Percentiles rank a stretch among this genome's conserved stretches.
phyloP scores from a whole-genome alignment of 2,797 vertebrate genomes.

The Hyperoplus lanceolatus region DNA sequence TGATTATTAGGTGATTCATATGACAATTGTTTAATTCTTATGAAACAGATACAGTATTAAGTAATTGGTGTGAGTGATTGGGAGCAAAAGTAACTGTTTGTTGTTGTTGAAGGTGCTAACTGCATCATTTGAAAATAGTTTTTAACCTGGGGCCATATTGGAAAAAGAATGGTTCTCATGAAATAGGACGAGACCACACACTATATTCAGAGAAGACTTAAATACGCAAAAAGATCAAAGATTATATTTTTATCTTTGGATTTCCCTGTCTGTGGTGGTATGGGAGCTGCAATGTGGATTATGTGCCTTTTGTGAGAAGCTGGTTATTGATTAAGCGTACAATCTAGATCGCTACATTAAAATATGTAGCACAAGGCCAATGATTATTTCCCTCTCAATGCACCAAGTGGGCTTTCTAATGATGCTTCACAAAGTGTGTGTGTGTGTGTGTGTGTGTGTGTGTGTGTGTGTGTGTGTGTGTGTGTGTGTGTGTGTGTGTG shows the following conservation, averaged over 20 bases:
- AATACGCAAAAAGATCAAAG: background rate
- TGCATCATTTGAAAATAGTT: background rate
- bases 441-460: background rate
- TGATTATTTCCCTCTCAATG: constrained; percentile 11
- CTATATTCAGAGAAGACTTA: constrained; percentile 1
- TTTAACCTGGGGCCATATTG: background rate
- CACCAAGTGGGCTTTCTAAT: constrained; percentile 32
- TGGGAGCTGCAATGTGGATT: constrained; percentile 10
- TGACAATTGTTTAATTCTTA: background rate
- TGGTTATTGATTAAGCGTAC: constrained; percentile 48
- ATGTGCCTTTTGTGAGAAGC: background rate
- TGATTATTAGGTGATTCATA: background rate
- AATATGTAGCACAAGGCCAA: constrained; percentile 44
- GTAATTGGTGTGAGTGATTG: background rate
- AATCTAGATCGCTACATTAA: constrained; percentile 12
- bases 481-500: background rate
- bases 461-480: background rate
- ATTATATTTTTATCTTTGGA: background rate
- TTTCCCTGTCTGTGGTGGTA: constrained; percentile 7
- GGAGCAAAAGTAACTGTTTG: background rate
- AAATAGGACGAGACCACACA: background rate
- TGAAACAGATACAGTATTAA: background rate
- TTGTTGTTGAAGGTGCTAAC: background rate
- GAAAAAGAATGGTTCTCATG: background rate
- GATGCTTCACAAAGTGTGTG: background rate